A percentile compares a stretch with the other conserved stretches of the same genome.
Evolutionary conservation across 1,140 invertebrate species (phyloP).

Genomic region (Coboldia fuscipes): DNA sequence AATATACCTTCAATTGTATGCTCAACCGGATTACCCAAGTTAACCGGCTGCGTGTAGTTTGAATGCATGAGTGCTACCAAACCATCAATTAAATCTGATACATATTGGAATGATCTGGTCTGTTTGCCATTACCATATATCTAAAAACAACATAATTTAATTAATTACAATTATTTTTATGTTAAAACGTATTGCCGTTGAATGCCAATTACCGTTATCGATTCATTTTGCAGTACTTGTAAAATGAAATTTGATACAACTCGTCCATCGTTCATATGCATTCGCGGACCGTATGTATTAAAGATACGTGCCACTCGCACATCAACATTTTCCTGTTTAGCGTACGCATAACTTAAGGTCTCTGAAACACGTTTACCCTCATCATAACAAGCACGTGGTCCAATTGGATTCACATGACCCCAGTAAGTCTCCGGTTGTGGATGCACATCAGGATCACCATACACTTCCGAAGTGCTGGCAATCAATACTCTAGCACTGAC

Average conservation of each 20-base stretch:
- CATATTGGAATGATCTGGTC: conserved; percentile 96
- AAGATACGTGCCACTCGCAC: conserved; percentile 95
- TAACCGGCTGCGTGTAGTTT: conserved; percentile 84
- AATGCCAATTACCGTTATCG: conserved; percentile 59
- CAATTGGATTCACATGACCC: conserved; percentile 97
- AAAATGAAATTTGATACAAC: conserved; percentile 98
- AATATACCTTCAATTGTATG: conserved; percentile 72
- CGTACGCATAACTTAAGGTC: conserved; percentile 90
- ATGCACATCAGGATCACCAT: conserved; percentile 93
- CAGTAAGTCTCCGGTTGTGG: conserved; percentile 92
- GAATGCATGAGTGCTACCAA: conserved; percentile 82
- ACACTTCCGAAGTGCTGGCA: conserved; percentile 96
- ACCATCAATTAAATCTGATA: conserved; percentile 92
- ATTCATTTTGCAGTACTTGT: conserved; percentile 84
- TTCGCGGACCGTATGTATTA: conserved; percentile 98
- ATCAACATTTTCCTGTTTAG: conserved; percentile 85
- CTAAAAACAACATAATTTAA: conserved; percentile 20
- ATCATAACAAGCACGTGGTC: conserved; percentile 93
- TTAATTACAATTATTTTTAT: not conserved
- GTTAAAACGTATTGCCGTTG: conserved; percentile 2
- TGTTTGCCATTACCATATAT: conserved; percentile 92
- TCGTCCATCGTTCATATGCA: conserved; percentile 97
- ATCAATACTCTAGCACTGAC: conserved; percentile 87
- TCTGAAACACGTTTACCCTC: conserved; percentile 97
- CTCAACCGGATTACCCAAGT: conserved; percentile 96